A percentile compares a stretch with the other conserved stretches of the same genome.
These are phyloP conservation scores for Struthidea cinerea DNA, from an alignment of 2,113 vertebrate species.

Conservation along the genomic window DNA sequence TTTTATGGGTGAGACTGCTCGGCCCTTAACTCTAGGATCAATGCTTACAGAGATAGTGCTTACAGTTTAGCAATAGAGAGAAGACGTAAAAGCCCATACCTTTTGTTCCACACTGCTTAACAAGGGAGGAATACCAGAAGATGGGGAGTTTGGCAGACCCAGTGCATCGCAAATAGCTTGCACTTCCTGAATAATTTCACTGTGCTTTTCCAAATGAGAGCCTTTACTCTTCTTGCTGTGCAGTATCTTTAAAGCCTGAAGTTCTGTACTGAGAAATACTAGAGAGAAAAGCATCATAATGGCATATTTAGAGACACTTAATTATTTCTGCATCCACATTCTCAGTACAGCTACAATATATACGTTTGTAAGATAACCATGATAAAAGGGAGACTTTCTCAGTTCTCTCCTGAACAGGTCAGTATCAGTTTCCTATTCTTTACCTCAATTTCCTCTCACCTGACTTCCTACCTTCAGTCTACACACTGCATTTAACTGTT, in stretches of 20 bases:
- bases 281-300: background rate
- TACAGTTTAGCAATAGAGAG: background rate
- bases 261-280: constrained; percentile 95
- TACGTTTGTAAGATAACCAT: background rate
- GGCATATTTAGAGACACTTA: background rate
- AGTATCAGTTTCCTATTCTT: background rate
- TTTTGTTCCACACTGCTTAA: constrained; percentile 80
- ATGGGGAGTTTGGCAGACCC: constrained; percentile 69
- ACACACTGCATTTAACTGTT: background rate
- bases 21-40: background rate
- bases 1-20: background rate
- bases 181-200: constrained; percentile 74
- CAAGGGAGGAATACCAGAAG: constrained; percentile 63
- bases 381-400: background rate
- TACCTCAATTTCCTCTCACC: background rate
- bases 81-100: constrained; percentile 64
- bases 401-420: background rate
- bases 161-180: constrained; percentile 77
- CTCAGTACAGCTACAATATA: background rate
- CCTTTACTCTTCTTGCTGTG: constrained; percentile 67
- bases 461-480: background rate
- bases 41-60: background rate
- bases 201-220: constrained; percentile 59
- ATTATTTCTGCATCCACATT: background rate
- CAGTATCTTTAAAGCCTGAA: constrained; percentile 88